phyloP scores from a whole-genome alignment of 1,140 invertebrate species.

The Drosophila subobscura region DNA sequence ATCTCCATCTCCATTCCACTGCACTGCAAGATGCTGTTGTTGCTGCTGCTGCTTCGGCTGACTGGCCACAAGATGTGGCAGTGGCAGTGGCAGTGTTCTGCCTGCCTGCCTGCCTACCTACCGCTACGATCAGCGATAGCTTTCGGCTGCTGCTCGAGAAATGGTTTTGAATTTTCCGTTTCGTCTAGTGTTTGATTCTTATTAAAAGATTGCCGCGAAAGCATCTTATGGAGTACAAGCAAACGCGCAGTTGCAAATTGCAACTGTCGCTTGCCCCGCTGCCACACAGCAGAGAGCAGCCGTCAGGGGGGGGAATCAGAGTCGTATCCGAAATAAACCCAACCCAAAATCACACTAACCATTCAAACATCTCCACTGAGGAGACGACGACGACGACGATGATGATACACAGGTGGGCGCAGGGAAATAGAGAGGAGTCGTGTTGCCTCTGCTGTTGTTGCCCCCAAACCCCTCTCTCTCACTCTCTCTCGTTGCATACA shows the following conservation, averaged over 20 bases:
- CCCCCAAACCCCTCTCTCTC: conserved; percentile 3
- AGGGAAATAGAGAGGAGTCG: neutral
- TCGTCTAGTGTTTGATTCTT: conserved; percentile 82
- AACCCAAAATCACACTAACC: conserved; percentile 59
- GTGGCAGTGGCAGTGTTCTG: conserved; percentile 5
- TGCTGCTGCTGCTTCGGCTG: conserved; percentile 3
- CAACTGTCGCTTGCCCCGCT: conserved; percentile 61
- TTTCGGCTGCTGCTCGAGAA: conserved; percentile 73
- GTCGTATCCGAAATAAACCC: conserved; percentile 12
- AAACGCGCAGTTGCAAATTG: conserved; percentile 48
- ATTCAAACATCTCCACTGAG: conserved; percentile 13
- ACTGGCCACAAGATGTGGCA: conserved; percentile 1
- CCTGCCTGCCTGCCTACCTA: conserved; percentile 55
- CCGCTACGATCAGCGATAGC: conserved; percentile 79
- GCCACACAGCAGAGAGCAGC: neutral
- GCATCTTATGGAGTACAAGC: conserved; percentile 71
- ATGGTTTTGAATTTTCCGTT: conserved; percentile 80
- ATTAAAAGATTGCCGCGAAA: conserved; percentile 81
- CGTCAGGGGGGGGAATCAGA: too few relatives aligned
- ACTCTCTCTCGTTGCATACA: conserved; percentile 53
- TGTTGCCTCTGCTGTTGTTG: conserved; percentile 4
- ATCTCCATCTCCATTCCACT: conserved; percentile 7
- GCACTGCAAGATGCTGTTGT: conserved; percentile 25
- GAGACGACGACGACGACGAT: too few relatives aligned
- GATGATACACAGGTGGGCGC: conserved; percentile 32